A percentile compares a stretch with the other conserved stretches of the same genome.
These are phyloP conservation scores for Synodontis membranacea DNA, from an alignment of 2,113 vertebrate species.

Conservation along the genomic window DNA sequence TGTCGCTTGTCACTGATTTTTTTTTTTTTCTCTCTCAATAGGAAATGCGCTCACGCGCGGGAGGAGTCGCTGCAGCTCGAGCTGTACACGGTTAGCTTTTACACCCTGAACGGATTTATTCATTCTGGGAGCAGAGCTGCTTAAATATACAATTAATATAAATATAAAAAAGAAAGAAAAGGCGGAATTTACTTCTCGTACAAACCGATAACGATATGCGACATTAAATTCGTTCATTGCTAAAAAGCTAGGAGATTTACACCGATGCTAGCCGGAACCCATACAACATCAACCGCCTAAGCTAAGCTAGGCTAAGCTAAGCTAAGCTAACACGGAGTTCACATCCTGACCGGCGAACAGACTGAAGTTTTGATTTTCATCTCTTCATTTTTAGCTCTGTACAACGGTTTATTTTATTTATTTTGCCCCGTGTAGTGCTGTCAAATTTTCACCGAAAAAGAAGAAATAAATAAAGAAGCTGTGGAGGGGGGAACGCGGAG, in stretches of 20 bases:
- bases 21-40: background rate
- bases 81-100: background rate
- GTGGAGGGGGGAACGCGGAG: constrained; percentile 27
- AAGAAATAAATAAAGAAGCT: background rate
- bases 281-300: background rate
- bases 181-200: background rate
- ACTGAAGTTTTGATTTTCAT: background rate
- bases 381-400: background rate
- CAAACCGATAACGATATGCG: background rate
- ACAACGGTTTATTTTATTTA: background rate
- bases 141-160: background rate
- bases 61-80: background rate
- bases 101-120: background rate
- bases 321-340: background rate
- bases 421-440: no score
- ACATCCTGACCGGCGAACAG: background rate
- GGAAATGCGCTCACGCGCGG: background rate
- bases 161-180: background rate
- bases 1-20: background rate
- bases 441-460: background rate
- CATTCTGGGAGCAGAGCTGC: background rate
- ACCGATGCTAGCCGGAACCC: constrained; percentile 17
- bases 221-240: background rate
- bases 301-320: constrained; percentile 8
- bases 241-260: background rate